A percentile compares a stretch with the other conserved stretches of the same genome.
Evolutionary conservation across 2,113 vertebrate species (phyloP).

Genomic region (Oryzias javanicus): DNA sequence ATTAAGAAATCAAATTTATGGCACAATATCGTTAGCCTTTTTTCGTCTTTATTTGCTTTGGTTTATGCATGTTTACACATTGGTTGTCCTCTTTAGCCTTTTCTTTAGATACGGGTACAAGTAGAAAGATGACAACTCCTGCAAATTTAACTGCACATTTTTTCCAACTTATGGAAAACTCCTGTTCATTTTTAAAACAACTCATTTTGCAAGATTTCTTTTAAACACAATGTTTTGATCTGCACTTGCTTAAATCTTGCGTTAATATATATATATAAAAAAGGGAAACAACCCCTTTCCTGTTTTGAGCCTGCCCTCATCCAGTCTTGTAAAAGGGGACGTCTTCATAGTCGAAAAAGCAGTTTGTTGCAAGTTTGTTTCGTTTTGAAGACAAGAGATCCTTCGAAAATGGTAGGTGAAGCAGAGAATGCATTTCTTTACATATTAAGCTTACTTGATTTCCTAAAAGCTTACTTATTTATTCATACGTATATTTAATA

Average conservation of each 20-base stretch:
- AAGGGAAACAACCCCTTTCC: constrained; percentile 28
- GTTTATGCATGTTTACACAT: too few relatives aligned
- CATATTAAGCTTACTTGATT: constrained; percentile 3
- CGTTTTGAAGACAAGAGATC: constrained; percentile 19
- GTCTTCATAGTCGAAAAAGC: constrained; percentile 28
- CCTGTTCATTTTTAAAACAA: neutral
- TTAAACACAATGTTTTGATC: neutral
- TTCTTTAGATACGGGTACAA: too few relatives aligned
- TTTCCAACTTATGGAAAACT: neutral
- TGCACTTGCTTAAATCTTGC: neutral
- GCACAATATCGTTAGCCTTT: too few relatives aligned
- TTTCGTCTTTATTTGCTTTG: too few relatives aligned
- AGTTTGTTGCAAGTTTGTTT: constrained; percentile 40
- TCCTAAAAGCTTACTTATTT: neutral
- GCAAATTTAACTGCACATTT: too few relatives aligned
- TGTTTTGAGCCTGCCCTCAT: constrained; percentile 11
- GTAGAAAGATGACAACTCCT: too few relatives aligned
- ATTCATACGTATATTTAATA: neutral
- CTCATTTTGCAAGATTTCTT: neutral
- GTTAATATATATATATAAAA: constrained; percentile 6
- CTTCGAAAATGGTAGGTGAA: constrained; percentile 67
- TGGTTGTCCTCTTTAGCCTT: too few relatives aligned
- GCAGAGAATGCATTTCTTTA: constrained; percentile 13
- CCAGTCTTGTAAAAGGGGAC: constrained; percentile 28
- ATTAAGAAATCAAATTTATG: too few relatives aligned